These are phyloP conservation scores for Lottia scabra DNA, from an alignment of 2,888 invertebrate species.

Conservation along the genomic window DNA sequence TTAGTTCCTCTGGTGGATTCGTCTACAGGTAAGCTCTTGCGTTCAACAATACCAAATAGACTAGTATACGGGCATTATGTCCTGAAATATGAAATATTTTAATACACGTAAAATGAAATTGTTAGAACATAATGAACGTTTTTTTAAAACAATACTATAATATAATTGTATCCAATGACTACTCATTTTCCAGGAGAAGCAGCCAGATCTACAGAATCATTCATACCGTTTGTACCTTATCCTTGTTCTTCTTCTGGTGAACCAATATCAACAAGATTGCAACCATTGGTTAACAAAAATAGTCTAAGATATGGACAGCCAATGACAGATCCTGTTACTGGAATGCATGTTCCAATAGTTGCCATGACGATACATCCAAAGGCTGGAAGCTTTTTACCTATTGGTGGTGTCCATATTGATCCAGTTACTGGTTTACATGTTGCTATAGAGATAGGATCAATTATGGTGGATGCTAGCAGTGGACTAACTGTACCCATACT, in stretches of 20 bases:
- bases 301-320: conserved; percentile 59
- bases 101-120: too few species aligned
- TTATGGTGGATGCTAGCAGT: conserved; percentile 63
- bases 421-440: conserved; percentile 63
- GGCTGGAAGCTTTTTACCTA: conserved; percentile 59
- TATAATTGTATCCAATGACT: too few species aligned
- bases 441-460: conserved; percentile 64
- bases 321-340: conserved; percentile 59
- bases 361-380: conserved; percentile 64
- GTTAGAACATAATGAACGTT: too few species aligned
- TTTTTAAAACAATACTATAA: too few species aligned
- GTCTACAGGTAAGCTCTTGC: conserved; percentile 52
- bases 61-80: too few species aligned
- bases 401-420: conserved; percentile 64
- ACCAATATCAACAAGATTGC: conserved; percentile 53
- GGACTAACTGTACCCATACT: conserved; percentile 63
- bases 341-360: conserved; percentile 63
- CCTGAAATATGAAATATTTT: too few species aligned
- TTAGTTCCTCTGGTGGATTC: conserved; percentile 63
- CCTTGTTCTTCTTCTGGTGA: conserved; percentile 50
- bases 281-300: conserved; percentile 49
- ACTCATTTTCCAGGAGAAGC: conserved; percentile 53
- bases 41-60: background rate
- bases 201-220: conserved; percentile 49
- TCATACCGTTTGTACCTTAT: conserved; percentile 62